Evolutionary conservation across 2,113 vertebrate species (phyloP).

Genomic region (Halichoeres trimaculatus): DNA sequence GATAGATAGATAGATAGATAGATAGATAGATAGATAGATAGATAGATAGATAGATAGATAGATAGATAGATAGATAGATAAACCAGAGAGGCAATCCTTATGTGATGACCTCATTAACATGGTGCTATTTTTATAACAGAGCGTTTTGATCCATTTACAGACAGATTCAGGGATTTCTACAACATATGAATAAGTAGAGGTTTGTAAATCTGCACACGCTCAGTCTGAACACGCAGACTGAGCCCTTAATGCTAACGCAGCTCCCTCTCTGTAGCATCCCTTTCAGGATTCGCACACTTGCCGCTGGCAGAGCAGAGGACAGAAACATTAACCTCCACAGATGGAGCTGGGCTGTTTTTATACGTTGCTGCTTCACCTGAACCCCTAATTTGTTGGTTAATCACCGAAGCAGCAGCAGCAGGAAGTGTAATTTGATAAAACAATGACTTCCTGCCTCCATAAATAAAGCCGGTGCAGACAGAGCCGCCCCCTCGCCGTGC

Average conservation of each 20-base stretch:
- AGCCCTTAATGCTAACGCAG: no score
- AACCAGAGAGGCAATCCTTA: no score
- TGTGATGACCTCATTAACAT: no score
- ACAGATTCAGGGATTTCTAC: no score
- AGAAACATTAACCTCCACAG: neutral
- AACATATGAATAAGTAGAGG: no score
- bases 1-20: no score
- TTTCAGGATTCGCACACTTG: neutral
- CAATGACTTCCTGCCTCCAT: slow-evolving; percentile 7
- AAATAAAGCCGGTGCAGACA: neutral
- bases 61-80: no score
- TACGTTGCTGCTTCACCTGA: neutral
- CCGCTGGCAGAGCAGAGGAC: neutral
- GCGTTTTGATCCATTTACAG: no score
- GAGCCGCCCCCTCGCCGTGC: neutral
- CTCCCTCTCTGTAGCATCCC: neutral
- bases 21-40: no score
- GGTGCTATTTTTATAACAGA: no score
- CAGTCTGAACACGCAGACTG: neutral
- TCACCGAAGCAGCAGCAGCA: slow-evolving; percentile 13
- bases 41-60: no score
- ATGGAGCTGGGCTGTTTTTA: slow-evolving; percentile 13
- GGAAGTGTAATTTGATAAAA: neutral
- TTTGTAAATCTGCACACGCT: no score
- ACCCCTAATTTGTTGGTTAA: slow-evolving; percentile 19